phyloP scores from a whole-genome alignment of 2,888 invertebrate species.

The Oscheius myriophilus region DNA sequence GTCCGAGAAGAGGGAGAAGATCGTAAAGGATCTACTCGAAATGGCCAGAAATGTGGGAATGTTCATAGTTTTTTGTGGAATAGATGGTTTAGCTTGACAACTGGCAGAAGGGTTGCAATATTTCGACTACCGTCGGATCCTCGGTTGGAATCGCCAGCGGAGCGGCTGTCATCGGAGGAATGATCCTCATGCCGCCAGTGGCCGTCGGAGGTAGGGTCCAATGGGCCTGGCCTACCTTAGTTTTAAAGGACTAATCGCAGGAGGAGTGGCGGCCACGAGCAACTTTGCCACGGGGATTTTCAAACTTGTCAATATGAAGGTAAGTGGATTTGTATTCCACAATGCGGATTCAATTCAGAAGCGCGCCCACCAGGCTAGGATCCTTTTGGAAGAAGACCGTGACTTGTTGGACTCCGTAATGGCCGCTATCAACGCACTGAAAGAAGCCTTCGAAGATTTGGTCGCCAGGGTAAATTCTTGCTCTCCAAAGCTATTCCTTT shows the following conservation, averaged over 20 bases:
- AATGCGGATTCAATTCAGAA: slow-evolving; percentile 8
- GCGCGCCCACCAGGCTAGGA: slow-evolving; percentile 13
- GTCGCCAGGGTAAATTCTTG: too few relatives aligned
- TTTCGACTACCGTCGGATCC: slow-evolving; percentile 52
- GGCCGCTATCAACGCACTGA: slow-evolving; percentile 6
- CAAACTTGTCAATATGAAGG: slow-evolving; percentile 33
- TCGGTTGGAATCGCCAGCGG: slow-evolving; percentile 48
- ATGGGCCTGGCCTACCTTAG: not conserved
- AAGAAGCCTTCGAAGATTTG: slow-evolving; percentile 8
- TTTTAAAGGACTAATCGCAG: slow-evolving; percentile 44
- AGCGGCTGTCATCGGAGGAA: slow-evolving; percentile 49
- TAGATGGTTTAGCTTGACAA: slow-evolving; percentile 37
- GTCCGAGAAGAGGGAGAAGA: slow-evolving; percentile 16
- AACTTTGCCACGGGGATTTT: slow-evolving; percentile 46
- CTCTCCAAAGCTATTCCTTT: too few relatives aligned
- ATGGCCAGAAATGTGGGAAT: slow-evolving; percentile 15
- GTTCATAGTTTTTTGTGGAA: not conserved
- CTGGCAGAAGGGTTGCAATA: slow-evolving; percentile 45
- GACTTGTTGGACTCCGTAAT: slow-evolving; percentile 10
- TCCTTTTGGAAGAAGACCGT: slow-evolving; percentile 15
- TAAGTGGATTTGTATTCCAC: not conserved
- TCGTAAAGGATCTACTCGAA: slow-evolving; percentile 16
- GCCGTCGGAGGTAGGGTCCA: slow-evolving; percentile 45
- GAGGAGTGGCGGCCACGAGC: slow-evolving; percentile 46
- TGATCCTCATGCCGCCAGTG: slow-evolving; percentile 48